Evolutionary conservation across 2,888 invertebrate genomes (phyloP), one percentile per base, ranked within the genome.

Genomic region (Cephonodes hylas): DNA sequence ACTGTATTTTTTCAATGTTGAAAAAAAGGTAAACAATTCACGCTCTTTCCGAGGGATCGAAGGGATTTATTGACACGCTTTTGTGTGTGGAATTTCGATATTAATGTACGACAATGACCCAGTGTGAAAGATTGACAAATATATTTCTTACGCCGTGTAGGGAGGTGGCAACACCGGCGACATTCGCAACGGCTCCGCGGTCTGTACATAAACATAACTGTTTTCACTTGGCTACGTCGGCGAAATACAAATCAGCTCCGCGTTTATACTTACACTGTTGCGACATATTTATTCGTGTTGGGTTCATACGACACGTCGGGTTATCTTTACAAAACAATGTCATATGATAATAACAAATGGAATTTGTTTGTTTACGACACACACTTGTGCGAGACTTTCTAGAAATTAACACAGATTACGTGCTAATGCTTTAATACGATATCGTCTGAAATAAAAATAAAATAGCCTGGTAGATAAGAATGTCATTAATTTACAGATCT

Each of bases 11-110:
- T 77, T 71, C 64, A 44, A 22, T 34, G 60, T 48, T 62, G 65
- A 77, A 90, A 89, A 89, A 91, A 92, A 89, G 84, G 90, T 91
- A 90, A 91, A 91, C 90, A 91, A 85, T 86, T 80, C 79, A 38
- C 8, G 58, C 10, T 61, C 44, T 61, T 58, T 61, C 38, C 15
- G 34, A 34, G 57, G 25, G 23, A 31, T 27, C 31, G 31, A 18
- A 25, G 60, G 63, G 60, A 61, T 58, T 65, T 62, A 56, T 61
- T 64, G 61, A 42, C 25, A 60, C 18, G 42, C 56, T 42, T 62
- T 63, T 64, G 2, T 60, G 46, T 22, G 15, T 46, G 23, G 31
- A n/a, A 23, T 20, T 61, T 59, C 25, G 44, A 53, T 53, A 31
- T 31, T 53, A 53, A 31, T 53, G 27, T 27, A 53, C 31, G 53